phyloP scores from a whole-genome alignment of 1,140 invertebrate genomes.

The Thaumatotibia leucotreta region DNA sequence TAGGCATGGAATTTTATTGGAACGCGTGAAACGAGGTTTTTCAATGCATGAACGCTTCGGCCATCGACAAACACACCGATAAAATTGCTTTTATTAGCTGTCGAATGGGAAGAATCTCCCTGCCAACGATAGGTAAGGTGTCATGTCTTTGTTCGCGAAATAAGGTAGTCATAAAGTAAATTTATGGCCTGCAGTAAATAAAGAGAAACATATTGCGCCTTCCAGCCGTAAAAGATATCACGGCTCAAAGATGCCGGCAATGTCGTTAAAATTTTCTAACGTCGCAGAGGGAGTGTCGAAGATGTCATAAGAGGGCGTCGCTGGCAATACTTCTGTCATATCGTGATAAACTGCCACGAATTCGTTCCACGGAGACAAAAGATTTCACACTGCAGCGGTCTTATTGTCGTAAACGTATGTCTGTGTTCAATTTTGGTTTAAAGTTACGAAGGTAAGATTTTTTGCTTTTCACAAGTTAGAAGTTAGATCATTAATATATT shows the following conservation, averaged over 20 bases:
- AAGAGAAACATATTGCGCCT: slow-evolving; percentile 52
- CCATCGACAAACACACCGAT: slow-evolving; percentile 36
- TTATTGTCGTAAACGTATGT: too few species aligned
- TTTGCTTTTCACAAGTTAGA: too few species aligned
- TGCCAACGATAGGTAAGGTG: slow-evolving; percentile 18
- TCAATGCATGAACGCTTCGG: slow-evolving; percentile 12
- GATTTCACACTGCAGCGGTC: background rate
- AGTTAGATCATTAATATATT: too few species aligned
- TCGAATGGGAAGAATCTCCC: slow-evolving; percentile 35
- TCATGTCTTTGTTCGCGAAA: slow-evolving; percentile 34
- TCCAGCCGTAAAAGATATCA: slow-evolving; percentile 37
- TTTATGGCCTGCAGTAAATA: slow-evolving; percentile 59
- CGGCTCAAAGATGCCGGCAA: slow-evolving; percentile 20
- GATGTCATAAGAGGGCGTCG: background rate
- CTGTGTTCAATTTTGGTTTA: too few species aligned
- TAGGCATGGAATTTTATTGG: slow-evolving; percentile 3
- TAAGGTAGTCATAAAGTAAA: slow-evolving; percentile 59
- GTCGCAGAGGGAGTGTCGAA: background rate
- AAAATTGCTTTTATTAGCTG: slow-evolving; percentile 49
- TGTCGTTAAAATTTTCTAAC: slow-evolving; percentile 17
- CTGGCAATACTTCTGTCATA: background rate
- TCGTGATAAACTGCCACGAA: background rate
- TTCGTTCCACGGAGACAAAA: background rate
- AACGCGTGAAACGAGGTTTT: background rate
- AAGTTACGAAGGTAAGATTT: too few species aligned